A percentile compares a stretch with the other conserved stretches of the same genome.
Conservation (phyloP, 2,797 vertebrate species). For the Phalloptychus januarius region DNA sequence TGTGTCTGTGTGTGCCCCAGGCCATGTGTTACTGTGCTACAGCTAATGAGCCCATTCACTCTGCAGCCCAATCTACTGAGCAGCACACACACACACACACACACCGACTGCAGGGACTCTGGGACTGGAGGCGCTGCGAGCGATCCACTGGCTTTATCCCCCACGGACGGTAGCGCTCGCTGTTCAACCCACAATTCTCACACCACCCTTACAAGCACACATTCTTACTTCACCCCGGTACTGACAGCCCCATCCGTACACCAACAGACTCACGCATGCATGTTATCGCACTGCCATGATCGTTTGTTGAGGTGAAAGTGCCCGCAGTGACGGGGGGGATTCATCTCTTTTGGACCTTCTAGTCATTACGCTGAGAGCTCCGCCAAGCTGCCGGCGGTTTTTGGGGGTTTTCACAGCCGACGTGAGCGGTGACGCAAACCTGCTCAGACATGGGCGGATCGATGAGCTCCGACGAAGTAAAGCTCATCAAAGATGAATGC, state of each 20-base stretch:
- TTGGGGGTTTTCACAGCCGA: constrained; percentile 5
- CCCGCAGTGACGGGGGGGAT: constrained; percentile 16
- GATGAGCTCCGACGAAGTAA: constrained; percentile 7
- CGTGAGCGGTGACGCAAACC: constrained; percentile 7
- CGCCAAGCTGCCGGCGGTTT: neutral
- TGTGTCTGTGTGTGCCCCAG: constrained; percentile 67
- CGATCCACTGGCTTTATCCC: constrained; percentile 73
- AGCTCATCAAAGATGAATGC: constrained; percentile 7
- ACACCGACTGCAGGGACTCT: constrained; percentile 49
- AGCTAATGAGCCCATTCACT: constrained; percentile 77
- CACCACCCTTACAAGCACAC: constrained; percentile 37
- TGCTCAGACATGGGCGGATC: constrained; percentile 9
- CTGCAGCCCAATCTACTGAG: constrained; percentile 66
- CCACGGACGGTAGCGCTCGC: constrained; percentile 52
- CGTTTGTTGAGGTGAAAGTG: constrained; percentile 20
- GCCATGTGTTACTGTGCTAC: constrained; percentile 78
- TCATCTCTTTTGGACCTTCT: constrained; percentile 29
- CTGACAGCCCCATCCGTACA: constrained; percentile 59
- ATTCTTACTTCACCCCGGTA: constrained; percentile 26
- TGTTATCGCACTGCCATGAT: constrained; percentile 34
- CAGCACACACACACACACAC: constrained; percentile 15
- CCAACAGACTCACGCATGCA: constrained; percentile 23
- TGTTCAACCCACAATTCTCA: constrained; percentile 27
- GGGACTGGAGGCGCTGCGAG: constrained; percentile 75
- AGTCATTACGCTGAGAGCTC: constrained; percentile 14